These are phyloP conservation scores for Phalacrocorax aristotelis DNA, from an alignment of 2,113 vertebrate species.

Conservation along the genomic window DNA sequence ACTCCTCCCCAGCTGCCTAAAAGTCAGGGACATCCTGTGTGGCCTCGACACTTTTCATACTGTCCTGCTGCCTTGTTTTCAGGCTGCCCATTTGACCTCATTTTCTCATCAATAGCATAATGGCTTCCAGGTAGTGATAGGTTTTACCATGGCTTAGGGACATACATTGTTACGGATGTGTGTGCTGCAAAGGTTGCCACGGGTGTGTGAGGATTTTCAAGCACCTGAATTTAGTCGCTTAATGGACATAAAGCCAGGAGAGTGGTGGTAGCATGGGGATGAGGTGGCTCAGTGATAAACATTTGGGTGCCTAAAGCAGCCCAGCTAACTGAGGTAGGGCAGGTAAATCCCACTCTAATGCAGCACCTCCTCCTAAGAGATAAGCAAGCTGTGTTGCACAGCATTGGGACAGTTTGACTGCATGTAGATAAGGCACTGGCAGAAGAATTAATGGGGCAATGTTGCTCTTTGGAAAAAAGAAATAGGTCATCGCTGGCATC, in stretches of 20 bases:
- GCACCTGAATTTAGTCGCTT: neutral
- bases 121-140: neutral
- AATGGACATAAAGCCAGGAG: neutral
- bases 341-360: neutral
- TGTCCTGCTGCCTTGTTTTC: neutral
- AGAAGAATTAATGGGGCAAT: neutral
- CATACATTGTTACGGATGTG: neutral
- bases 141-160: neutral
- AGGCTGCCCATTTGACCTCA: neutral
- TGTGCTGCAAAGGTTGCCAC: neutral
- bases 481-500: neutral
- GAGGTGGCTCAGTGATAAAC: neutral
- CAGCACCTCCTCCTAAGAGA: neutral
- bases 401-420: neutral
- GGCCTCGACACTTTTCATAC: neutral
- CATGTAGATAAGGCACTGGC: neutral
- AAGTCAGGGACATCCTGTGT: neutral
- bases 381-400: neutral
- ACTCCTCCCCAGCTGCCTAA: neutral
- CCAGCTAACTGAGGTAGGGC: neutral
- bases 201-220: neutral
- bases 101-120: neutral
- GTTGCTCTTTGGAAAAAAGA: neutral
- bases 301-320: neutral
- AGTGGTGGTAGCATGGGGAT: rapidly evolving